Conservation (phyloP, 2,888 invertebrate species). For the Oscheius sp. region DNA sequence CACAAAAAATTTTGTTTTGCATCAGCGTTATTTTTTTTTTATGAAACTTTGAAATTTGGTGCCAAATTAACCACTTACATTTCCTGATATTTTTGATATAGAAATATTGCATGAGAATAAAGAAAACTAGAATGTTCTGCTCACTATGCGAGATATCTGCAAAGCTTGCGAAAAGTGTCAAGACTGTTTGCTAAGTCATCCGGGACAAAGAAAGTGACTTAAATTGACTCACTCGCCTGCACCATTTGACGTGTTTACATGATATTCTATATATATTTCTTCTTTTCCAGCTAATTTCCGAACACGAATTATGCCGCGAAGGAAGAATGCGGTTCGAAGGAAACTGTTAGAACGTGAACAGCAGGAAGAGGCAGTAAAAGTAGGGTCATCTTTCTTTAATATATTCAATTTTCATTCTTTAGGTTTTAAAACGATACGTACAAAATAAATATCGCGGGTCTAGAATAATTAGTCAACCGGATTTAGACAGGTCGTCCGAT, state of each 20-base stretch:
- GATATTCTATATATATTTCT: neutral
- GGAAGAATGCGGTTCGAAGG: slow-evolving; percentile 48
- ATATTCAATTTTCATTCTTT: slow-evolving; percentile 13
- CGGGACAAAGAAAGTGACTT: slow-evolving; percentile 20
- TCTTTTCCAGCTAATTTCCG: neutral
- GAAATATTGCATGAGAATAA: no score
- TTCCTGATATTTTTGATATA: no score
- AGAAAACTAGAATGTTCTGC: no score
- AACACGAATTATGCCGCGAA: slow-evolving; percentile 17
- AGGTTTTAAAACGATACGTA: slow-evolving; percentile 44
- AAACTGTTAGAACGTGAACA: slow-evolving; percentile 51
- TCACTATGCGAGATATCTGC: no score
- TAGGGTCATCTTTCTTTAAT: neutral
- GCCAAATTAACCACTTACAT: no score
- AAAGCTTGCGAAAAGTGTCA: slow-evolving; percentile 28
- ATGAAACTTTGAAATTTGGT: neutral
- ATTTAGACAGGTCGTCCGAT: no score
- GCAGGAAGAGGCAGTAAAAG: slow-evolving; percentile 53
- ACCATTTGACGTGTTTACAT: neutral
- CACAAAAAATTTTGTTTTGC: no score
- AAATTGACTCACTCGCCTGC: slow-evolving; percentile 20
- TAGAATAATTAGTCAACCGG: slow-evolving; percentile 27
- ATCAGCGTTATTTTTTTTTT: neutral
- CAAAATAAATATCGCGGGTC: slow-evolving; percentile 36
- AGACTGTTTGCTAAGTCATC: slow-evolving; percentile 26